Evolutionary conservation across 2,888 invertebrate species (phyloP), one percentile per base, ranked within the genome.

Genomic region (Sympetrum striolatum): DNA sequence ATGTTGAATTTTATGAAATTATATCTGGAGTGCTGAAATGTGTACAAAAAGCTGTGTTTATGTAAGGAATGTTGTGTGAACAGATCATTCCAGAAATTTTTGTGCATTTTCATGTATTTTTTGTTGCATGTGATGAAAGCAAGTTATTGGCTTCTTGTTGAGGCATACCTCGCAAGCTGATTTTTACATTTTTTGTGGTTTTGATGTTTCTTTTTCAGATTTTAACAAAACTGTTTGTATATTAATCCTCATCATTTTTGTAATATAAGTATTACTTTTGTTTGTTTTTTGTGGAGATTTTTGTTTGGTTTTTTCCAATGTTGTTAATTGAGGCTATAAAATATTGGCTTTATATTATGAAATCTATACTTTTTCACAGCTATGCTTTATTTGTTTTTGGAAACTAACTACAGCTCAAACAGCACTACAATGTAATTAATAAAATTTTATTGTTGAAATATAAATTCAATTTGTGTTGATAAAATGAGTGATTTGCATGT

Each of bases 61-160:
- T 73, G 25, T 25, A 86, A 31, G 8, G n/a, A 86, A 22, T 86
- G 18, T 37, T 58, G 53, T 37, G 22, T 37, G 35, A 12, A n/a
- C 1, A 53, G 60, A 12, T 39, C 14, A 86, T 60, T 39, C 35
- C 18, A 86, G 60, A 39, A 58, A 60, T 64, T 37, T 86, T 25
- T 86, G 60, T 73, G 48, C 14, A 90, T 81, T 80, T 90, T 80
- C 90, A 90, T 91, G 90, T 90, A 53, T 90, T 64, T 90, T 91
- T 81, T 92, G 91, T 91, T 93, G 58, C 60, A 22, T 64, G 37
- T 60, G n/a, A 81, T 90, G 25, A 44, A 48, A 79, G 25, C 44
- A 8, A 64, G 31, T 90, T 64, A 44, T 31, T 80, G 79, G 80
- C 37, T 90, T 80, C 44, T 22, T 22, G 60, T 35, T 37, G 18